Percentiles rank a stretch among this genome's conserved stretches.
phyloP scores from a whole-genome alignment of 2,797 vertebrate species.

The Sebastes diploproa region DNA sequence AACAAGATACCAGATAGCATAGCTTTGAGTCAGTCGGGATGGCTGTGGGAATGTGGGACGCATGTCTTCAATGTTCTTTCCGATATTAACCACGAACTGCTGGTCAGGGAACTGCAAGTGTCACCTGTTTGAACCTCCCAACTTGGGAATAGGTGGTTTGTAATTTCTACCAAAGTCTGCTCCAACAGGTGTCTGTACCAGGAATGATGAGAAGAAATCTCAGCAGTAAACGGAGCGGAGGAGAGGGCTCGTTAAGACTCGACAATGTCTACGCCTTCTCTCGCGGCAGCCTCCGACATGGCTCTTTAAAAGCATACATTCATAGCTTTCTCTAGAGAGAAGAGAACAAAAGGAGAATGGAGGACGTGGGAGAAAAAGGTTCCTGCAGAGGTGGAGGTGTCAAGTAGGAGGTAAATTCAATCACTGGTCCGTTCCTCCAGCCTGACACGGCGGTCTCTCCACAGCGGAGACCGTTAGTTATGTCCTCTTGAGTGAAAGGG shows the following conservation, averaged over 20 bases:
- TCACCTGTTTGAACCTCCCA: slow-evolving; percentile 3
- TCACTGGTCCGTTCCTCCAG: slow-evolving; percentile 24
- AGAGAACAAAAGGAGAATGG: slow-evolving; percentile 43
- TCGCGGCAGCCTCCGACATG: slow-evolving; percentile 56
- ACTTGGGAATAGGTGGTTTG: slow-evolving; percentile 4
- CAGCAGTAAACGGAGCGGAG: slow-evolving; percentile 15
- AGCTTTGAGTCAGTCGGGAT: slow-evolving; percentile 44
- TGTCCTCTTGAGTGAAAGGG: slow-evolving; percentile 59
- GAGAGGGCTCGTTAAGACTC: slow-evolving; percentile 20
- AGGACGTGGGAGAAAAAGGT: neutral
- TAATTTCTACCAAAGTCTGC: slow-evolving; percentile 37
- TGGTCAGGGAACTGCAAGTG: slow-evolving; percentile 57
- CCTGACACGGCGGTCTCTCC: slow-evolving; percentile 34
- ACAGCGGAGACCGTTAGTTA: slow-evolving; percentile 24
- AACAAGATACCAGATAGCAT: slow-evolving; percentile 45
- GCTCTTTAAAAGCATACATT: slow-evolving; percentile 79
- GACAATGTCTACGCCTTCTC: slow-evolving; percentile 3
- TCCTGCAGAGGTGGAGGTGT: slow-evolving; percentile 37
- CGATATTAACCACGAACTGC: slow-evolving; percentile 59
- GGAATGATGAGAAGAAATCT: slow-evolving; percentile 19
- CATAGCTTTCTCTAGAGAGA: slow-evolving; percentile 64
- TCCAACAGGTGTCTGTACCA: slow-evolving; percentile 24
- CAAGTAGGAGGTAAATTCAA: slow-evolving; percentile 45
- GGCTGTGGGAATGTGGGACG: slow-evolving; percentile 54
- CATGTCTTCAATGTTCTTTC: slow-evolving; percentile 35